Evolutionary conservation across 1,140 invertebrate genomes (phyloP).

Genomic region (Cyphomyrmex costatus): DNA sequence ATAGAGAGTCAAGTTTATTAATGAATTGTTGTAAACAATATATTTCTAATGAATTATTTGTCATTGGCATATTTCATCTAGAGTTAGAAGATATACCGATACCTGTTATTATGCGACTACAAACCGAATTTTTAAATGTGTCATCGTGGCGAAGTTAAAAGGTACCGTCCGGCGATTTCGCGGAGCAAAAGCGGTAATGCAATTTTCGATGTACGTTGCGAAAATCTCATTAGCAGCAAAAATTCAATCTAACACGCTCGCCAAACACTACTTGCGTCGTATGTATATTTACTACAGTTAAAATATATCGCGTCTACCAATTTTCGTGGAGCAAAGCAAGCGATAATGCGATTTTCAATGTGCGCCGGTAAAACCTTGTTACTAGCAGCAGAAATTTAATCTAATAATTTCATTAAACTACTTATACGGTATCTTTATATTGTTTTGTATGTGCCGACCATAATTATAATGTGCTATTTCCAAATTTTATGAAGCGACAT

Average conservation of each 20-base stretch:
- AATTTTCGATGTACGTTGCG: constrained; percentile 60
- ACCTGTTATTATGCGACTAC: not conserved
- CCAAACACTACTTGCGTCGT: constrained; percentile 60
- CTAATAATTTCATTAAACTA: constrained; percentile 61
- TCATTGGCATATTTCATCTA: not conserved
- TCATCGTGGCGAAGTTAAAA: constrained; percentile 52
- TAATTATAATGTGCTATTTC: constrained; percentile 45
- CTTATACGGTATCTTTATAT: constrained; percentile 41
- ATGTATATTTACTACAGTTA: constrained; percentile 59
- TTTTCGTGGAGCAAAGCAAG: constrained; percentile 61
- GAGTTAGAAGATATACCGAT: not conserved
- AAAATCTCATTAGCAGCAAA: constrained; percentile 63
- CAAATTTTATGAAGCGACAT: constrained; percentile 16
- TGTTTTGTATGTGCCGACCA: constrained; percentile 37
- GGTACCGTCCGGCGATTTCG: constrained; percentile 51
- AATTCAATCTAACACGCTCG: constrained; percentile 64
- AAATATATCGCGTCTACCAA: constrained; percentile 64
- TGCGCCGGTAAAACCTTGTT: constrained; percentile 54
- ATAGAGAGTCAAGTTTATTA: too few species aligned
- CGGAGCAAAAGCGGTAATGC: constrained; percentile 55
- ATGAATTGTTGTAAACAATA: not conserved
- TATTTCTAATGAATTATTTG: not conserved
- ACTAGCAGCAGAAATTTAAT: constrained; percentile 59
- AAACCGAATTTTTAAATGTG: constrained; percentile 62
- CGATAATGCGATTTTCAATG: constrained; percentile 63